Evolutionary conservation across 2,888 invertebrate species (phyloP), one percentile per base, ranked within the genome.

Genomic region (Cheiracanthium punctorium): DNA sequence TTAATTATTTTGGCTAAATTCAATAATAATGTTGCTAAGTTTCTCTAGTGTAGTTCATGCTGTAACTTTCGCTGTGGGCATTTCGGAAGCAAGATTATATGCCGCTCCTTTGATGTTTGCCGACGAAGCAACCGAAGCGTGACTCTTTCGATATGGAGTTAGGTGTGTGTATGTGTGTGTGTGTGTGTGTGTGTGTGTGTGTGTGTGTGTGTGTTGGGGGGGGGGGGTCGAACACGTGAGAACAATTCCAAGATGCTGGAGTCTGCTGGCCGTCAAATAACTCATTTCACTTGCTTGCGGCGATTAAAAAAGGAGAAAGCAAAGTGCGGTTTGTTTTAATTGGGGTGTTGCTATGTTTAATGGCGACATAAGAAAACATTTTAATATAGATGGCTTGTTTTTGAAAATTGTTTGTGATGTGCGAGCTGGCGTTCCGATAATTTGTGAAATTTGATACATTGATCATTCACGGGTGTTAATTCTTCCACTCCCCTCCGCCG

Each of bases 121-220:
- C 84, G 84, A 79, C 84, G 41, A 74, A 74, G 74, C 74, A 74
- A 67, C 48, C 79, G 79, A 69, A 85, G 84, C 84, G 84, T 85
- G 84, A 85, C 84, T 29, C 41, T 74, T 74, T 29, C 64, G 80
- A 64, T 73, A 28, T 58, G n/a, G n/a, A n/a, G n/a, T n/a, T n/a
- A n/a, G n/a, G n/a, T n/a, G n/a, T n/a, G n/a, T n/a, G n/a, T n/a
- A n/a, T n/a, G n/a, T n/a, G n/a, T n/a, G n/a, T n/a, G n/a, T n/a
- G n/a, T n/a, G n/a, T n/a, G n/a, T n/a, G n/a, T n/a, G n/a, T n/a
- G n/a, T n/a, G n/a, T n/a, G n/a, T n/a, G n/a, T n/a, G n/a, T n/a
- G n/a, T n/a, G n/a, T n/a, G n/a, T n/a, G n/a, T n/a, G n/a, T n/a
- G n/a, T 4, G 24, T 20, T 7, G 58, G 58, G 58, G 58, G 24